phyloP scores from a whole-genome alignment of 2,888 invertebrate species.

The Pardosa pseudoannulata region DNA sequence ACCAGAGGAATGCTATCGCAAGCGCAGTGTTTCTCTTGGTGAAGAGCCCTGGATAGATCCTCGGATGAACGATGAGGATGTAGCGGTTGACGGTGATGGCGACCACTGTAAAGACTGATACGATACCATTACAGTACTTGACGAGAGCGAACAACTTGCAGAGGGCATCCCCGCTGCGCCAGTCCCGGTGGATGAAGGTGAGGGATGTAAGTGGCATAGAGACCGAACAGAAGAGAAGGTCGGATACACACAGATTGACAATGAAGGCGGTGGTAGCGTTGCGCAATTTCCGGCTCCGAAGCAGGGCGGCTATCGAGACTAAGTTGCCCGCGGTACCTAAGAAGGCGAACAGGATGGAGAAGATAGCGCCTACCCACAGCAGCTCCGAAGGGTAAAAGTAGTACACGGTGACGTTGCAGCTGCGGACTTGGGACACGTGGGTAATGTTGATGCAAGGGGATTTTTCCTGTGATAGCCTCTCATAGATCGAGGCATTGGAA shows the following conservation, averaged over 20 bases:
- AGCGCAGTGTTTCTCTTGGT: slow-evolving; percentile 83
- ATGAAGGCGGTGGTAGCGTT: slow-evolving; percentile 93
- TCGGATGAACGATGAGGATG: slow-evolving; percentile 75
- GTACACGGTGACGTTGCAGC: background rate
- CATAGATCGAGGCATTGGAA: no score
- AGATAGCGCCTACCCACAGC: slow-evolving; percentile 85
- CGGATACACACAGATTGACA: slow-evolving; percentile 89
- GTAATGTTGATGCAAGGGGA: background rate
- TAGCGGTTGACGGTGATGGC: slow-evolving; percentile 92
- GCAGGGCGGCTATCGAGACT: slow-evolving; percentile 87
- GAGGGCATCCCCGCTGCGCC: slow-evolving; percentile 86
- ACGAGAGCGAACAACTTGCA: slow-evolving; percentile 91
- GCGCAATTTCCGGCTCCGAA: slow-evolving; percentile 85
- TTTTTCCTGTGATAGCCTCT: no score
- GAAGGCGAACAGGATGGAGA: slow-evolving; percentile 87
- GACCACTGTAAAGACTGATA: slow-evolving; percentile 91
- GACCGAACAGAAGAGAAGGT: slow-evolving; percentile 88
- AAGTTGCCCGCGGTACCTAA: slow-evolving; percentile 89
- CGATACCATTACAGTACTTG: slow-evolving; percentile 92
- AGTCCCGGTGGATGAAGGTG: slow-evolving; percentile 85
- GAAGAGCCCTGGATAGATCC: slow-evolving; percentile 80
- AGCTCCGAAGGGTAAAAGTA: slow-evolving; percentile 82
- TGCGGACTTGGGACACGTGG: background rate
- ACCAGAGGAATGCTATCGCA: slow-evolving; percentile 88
- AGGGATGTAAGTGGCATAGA: slow-evolving; percentile 90